Evolutionary conservation across 1,140 invertebrate genomes (phyloP), one percentile per base, ranked within the genome.

Genomic region (Laodelphax striatellus): DNA sequence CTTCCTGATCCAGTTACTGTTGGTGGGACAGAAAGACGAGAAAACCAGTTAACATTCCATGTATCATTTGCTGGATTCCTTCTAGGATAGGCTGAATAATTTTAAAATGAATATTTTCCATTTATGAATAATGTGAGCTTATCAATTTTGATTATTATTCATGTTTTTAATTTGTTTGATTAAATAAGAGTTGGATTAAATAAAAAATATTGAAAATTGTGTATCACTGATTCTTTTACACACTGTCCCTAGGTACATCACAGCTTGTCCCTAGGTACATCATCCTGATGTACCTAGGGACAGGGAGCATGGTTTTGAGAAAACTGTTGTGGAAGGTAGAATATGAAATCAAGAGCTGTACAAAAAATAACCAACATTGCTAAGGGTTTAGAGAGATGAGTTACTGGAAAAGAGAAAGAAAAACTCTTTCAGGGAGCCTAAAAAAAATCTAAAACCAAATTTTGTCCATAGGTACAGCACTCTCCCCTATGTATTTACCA

Each of bases 401-500:
- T 42, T 19, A 56, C 55, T 42, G 17, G 17, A 34, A 56, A 56
- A 38, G 5, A 19, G 10, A 28, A 42, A 19, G 13, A 6, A 56
- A 56, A 56, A 42, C 13, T 41, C 5, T 56, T 21, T 19, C 5
- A 41, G 34, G 16, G 8, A 19, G 16, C 28, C 17, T 41, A 38
- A 56, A 56, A 56, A 19, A 38, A 56, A 56, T 38, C 34, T 6
- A 38, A 38, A 38, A 6, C 55, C 22, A 41, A 19, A 56, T 42
- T 42, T 42, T 56, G 55, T 56, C 34, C 55, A n/a, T 56, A 56
- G 55, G 31, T 56, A 56, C 55, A 56, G 55, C 55, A 56, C 55
- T 21, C 43, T 56, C 55, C 24, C 43, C 55, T 13, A 19, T 8
- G 8, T 46, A 53, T n/a, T n/a, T n/a, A n/a, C n/a, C n/a, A n/a